These are phyloP conservation scores for Bufo gargarizans DNA, from an alignment of 2,113 vertebrate species.

Conservation along the genomic window DNA sequence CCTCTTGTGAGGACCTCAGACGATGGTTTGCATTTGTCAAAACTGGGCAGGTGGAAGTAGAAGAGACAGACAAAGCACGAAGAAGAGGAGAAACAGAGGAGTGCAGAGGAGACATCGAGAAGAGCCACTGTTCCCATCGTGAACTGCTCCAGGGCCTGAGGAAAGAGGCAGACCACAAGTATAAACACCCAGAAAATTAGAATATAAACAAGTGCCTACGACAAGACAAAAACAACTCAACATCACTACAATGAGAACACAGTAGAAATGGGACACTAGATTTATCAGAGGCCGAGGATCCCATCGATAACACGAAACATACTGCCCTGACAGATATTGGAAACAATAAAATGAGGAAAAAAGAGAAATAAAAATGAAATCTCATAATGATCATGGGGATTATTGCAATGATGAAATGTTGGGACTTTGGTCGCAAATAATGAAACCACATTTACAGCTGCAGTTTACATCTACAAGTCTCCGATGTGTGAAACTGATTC, in stretches of 20 bases:
- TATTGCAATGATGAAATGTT: not conserved
- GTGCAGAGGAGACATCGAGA: conserved; percentile 46
- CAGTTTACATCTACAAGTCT: not conserved
- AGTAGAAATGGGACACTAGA: not conserved
- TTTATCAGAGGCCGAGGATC: not conserved
- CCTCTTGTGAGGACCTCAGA: conserved; percentile 40
- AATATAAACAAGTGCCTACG: not conserved
- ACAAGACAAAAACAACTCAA: not conserved
- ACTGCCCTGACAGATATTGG: not conserved
- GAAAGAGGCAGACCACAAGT: conserved; percentile 37
- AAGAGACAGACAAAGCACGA: conserved; percentile 47
- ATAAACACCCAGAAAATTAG: not conserved
- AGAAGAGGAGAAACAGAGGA: conserved; percentile 45
- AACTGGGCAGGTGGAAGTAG: conserved; percentile 53
- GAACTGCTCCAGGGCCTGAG: conserved; percentile 54
- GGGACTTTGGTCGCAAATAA: not conserved
- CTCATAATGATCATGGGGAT: not conserved
- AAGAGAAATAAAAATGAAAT: not conserved
- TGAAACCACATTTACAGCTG: not conserved
- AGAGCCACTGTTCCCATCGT: conserved; percentile 54
- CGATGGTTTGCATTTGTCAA: conserved; percentile 37
- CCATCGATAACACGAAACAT: not conserved
- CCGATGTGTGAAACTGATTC: not conserved
- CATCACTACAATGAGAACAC: not conserved
- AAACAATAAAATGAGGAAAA: not conserved